Evolutionary conservation across 2,797 vertebrate genomes (phyloP).

Genomic region (Somateria mollissima): DNA sequence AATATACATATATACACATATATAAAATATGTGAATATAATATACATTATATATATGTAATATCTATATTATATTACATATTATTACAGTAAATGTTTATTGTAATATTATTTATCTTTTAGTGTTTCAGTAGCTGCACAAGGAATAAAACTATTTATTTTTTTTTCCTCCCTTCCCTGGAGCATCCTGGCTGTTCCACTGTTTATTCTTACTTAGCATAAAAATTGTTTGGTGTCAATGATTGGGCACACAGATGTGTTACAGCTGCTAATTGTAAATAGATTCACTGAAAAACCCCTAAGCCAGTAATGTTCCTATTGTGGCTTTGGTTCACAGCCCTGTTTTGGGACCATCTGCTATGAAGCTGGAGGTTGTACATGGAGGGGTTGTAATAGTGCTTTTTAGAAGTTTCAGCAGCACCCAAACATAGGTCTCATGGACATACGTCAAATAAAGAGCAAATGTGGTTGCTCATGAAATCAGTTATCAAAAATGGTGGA

Average conservation of each 20-base stretch:
- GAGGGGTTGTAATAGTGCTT: background rate
- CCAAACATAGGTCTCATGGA: background rate
- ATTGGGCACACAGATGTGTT: background rate
- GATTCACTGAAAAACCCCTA: background rate
- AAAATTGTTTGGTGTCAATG: background rate
- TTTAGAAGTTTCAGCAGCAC: background rate
- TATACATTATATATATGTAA: too few species aligned
- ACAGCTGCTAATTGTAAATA: background rate
- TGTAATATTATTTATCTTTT: background rate
- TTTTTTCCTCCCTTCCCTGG: background rate
- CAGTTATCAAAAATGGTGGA: background rate
- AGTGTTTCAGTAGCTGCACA: background rate
- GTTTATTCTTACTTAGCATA: background rate
- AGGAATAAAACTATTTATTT: background rate
- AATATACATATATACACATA: too few species aligned
- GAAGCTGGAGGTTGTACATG: background rate
- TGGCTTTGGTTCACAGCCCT: background rate
- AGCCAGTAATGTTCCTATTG: background rate
- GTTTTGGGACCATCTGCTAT: background rate
- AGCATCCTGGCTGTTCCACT: background rate
- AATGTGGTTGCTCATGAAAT: background rate
- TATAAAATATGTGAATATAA: too few species aligned
- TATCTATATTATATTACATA: too few species aligned
- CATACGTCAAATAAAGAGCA: background rate
- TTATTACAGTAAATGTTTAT: too few species aligned